Evolutionary conservation across 2,888 invertebrate species (phyloP), one percentile per base, ranked within the genome.

Genomic region (Eupsilia transversa): DNA sequence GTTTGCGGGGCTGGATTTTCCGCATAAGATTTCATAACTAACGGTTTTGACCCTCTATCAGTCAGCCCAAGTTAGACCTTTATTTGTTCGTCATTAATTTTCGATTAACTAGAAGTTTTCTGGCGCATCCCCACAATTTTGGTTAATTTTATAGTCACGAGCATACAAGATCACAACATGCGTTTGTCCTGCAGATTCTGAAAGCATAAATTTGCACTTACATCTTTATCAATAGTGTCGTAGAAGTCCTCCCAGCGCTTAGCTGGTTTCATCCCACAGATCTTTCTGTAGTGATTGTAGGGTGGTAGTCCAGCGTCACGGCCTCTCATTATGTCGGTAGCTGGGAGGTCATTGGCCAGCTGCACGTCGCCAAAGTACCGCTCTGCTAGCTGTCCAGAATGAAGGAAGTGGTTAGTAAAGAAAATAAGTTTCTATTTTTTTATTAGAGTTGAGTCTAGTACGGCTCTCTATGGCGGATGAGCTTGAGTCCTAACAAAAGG

Each of bases 221-320:
- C 93, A 76, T 92, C 91, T 72, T 88, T 87, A 63, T 89, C 85
- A 68, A 98, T 98, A 49, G 97, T 97, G 61, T 98, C 98, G 74
- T 97, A 97, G 87, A 98, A 96, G 86, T 98, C 98, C 38, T 97
- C 97, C 90, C 97, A 98, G 27, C 96, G 96, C 77, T 97, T 96
- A 0, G 98, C 97, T 35, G 97, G 97, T 1, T 98, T 97, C 74
- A 98, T 94, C 0, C 98, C 98, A 87, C 98, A 98, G 95, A 98
- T 97, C 93, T 98, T 97, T 76, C 98, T 97, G 95, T 97, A 98
- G 90, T 98, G 97, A 97, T 98, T 98, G 94, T 98, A 98, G 20
- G 98, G 97, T n/a, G 98, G 98, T 74, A 98, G 96, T 59, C 98
- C 98, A 79, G 98, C 98, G 90, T 98, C 98, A 56, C 98, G 97